Base-by-base conservation (phyloP, 2,888 invertebrate genomes). In the Celastrina argiolus region DNA sequence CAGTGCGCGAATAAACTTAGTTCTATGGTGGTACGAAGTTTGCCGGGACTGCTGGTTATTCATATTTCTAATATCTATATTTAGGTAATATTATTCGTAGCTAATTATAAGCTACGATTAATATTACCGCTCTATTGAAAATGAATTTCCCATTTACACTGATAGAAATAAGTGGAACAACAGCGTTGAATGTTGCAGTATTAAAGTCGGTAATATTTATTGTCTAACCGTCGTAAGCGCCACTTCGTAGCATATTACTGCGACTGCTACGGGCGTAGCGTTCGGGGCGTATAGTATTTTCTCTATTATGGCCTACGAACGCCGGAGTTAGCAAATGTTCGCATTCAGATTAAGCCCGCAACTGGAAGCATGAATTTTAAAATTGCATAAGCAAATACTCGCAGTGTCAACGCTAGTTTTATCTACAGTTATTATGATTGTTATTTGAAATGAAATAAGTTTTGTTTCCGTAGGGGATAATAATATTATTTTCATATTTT, bases 121-220 rank as follows among this genome's bases (percentile, higher is more conserved):
- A 36, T 36, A 36, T 22, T 26, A 4, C 51, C 4, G 26, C 63
- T 51, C 18, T 12, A 12, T 31, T 18, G 45, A 34, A 45, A 18
- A 28, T 28, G 63, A 64, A 28, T 39, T 45, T 28, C 16, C 28
- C 45, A 28, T 5, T 45, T 56, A 14, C 22, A 12, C 51, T 51
- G 22, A 51, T 26, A 51, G 51, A 51, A 51, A 26, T 51, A 36
- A 8, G n/a, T 34, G 36, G 59, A 58, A 58, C 28, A 66, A 41
- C 36, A 42, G 31, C 59, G 41, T 14, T 26, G 51, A 51, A 51
- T 51, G 22, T 51, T 22, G 51, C 51, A 22, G 51, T 51, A 51
- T 51, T 51, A 45, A 22, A 42, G 64, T 59, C 28, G 31, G 31
- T 31, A 59, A 59, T 31, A 31, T 59, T 34, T 59, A 51, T 51